phyloP scores from a whole-genome alignment of 2,888 invertebrate genomes.

The Oxystoma pomonae region DNA sequence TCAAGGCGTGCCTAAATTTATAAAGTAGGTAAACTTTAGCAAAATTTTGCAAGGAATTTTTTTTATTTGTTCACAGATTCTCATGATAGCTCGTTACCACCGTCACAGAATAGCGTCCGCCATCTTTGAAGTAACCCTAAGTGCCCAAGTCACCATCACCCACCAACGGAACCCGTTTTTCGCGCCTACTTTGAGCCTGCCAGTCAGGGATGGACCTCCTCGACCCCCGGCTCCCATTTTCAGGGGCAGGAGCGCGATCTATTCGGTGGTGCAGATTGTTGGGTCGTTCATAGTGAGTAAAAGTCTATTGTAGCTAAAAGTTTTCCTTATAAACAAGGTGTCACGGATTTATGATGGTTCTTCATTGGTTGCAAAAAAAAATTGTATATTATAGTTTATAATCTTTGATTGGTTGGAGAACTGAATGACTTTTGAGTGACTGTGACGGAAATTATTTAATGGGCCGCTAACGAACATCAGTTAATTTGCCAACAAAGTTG shows the following conservation, averaged over 20 bases:
- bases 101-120: constrained; percentile 80
- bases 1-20: neutral
- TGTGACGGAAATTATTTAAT: too few relatives aligned
- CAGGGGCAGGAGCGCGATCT: constrained; percentile 56
- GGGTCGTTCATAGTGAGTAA: constrained; percentile 58
- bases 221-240: constrained; percentile 30
- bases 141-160: constrained; percentile 79
- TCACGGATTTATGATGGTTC: too few relatives aligned
- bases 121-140: constrained; percentile 78
- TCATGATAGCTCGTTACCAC: constrained; percentile 68
- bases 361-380: too few relatives aligned
- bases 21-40: neutral
- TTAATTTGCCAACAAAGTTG: too few relatives aligned
- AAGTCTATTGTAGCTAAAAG: too few relatives aligned
- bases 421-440: too few relatives aligned
- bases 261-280: constrained; percentile 68
- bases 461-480: too few relatives aligned
- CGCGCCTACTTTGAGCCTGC: constrained; percentile 62
- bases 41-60: neutral
- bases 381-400: too few relatives aligned
- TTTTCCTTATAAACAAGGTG: too few relatives aligned
- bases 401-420: too few relatives aligned
- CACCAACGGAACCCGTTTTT: constrained; percentile 77
- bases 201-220: constrained; percentile 49
- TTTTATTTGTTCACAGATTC: constrained; percentile 47